These are phyloP conservation scores for Drosophila bocki DNA, from an alignment of 1,140 invertebrate species.

Conservation along the genomic window DNA sequence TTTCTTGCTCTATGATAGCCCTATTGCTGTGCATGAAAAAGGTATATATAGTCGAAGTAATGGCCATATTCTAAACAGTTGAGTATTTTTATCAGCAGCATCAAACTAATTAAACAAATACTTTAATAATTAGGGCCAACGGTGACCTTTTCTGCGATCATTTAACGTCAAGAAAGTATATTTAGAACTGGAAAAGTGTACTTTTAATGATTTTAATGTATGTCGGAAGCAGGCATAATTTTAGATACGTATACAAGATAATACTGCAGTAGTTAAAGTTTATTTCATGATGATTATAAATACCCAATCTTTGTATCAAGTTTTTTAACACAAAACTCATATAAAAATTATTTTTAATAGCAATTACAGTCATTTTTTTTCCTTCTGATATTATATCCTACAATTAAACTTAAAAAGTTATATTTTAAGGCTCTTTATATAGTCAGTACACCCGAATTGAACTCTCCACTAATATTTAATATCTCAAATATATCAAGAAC, in stretches of 20 bases:
- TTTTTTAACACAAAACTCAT: neutral
- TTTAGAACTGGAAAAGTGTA: neutral
- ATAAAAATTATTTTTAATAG: neutral
- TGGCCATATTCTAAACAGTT: neutral
- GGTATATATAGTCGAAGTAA: neutral
- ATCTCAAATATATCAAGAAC: neutral
- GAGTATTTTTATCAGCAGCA: constrained; percentile 1
- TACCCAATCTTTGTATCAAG: neutral
- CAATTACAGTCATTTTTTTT: too few species aligned
- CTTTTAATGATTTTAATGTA: neutral
- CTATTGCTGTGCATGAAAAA: neutral
- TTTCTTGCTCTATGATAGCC: neutral
- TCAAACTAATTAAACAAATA: constrained; percentile 10
- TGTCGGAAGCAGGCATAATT: neutral
- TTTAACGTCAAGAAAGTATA: neutral
- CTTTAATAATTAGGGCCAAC: neutral
- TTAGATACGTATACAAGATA: neutral
- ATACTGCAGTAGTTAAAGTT: neutral
- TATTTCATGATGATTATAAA: too few species aligned
- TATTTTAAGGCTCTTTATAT: neutral
- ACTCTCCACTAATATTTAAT: neutral
- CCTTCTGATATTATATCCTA: too few species aligned
- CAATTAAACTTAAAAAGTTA: neutral
- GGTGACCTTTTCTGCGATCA: neutral
- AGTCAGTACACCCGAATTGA: neutral